Base-by-base conservation (phyloP, 2,113 vertebrate genomes). In the Puntigrus tetrazona region DNA sequence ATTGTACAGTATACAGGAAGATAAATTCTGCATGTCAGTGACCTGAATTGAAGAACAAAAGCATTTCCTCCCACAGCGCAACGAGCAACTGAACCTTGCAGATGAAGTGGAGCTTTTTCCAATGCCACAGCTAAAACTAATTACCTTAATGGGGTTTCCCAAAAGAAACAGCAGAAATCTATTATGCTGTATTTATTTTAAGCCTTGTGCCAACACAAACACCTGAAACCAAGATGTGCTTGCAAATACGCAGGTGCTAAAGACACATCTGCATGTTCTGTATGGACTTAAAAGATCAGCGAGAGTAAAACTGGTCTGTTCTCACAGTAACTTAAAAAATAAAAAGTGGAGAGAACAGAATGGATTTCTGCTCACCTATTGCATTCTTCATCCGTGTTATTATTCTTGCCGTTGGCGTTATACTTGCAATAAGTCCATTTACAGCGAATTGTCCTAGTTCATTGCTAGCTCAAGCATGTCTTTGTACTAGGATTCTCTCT, bases 161-260 rank as follows among this genome's bases (percentile, higher is more conserved):
- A 87, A 82, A 85, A 72, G 90, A 89, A 88, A 85, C 86, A 80
- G 67, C 70, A 87, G 86, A 89, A 90, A 79, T 20, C 89, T 89
- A 90, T 94, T 93, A 93, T 84, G 79, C 85, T 59, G 85, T 86
- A 89, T 93, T 92, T 91, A 91, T 93, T 87, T 86, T 84, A 83
- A 85, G 85, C 57, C 85, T 50, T 82, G 82, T 86, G 87, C 83
- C 84, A 75, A 22, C 22, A 43, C 81, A 90, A 86, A 83, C 47
- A 3, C 73, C 87, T 72, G 85, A 81, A 87, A 87, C 89, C 47
- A 85, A 92, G 81, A 83, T 76, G 38, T 76, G 41, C 81, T 85
- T 82, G 78, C 84, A 88, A 88, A 85, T 57, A 73, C 59, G 82
- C 59, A 88, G 78, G 63, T 80, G 59, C 78, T 72, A 81, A 85